Evolutionary conservation across 2,888 invertebrate species (phyloP), one percentile per base, ranked within the genome.

Genomic region (Dolichopus griseipennis): DNA sequence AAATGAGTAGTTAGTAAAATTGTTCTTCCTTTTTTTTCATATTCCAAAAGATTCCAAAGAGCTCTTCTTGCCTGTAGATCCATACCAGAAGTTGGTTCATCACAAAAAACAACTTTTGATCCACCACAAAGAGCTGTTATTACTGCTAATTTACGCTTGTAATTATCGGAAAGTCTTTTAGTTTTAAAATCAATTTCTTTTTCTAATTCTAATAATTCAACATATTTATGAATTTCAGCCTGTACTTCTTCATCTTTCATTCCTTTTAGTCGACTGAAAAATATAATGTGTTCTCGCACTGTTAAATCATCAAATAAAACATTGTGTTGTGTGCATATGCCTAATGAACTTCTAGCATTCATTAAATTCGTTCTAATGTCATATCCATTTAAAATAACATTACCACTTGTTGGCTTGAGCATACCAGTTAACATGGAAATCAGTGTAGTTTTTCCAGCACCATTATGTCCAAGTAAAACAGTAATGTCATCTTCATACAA

Each of bases 371-470:
- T 84, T 18, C 85, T 77, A 71, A 92, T 88, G 76, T 91, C 88
- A 75, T 85, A 86, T n/a, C 90, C 91, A 69, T 88, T 88, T 21
- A 93, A 83, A 62, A 84, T 81, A 0, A 91, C 90, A 15, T 88
- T 87, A 0, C 93, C 93, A 22, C 84, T 83, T 0, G 86, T 86
- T 4, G 87, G 86, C 33, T 86, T 84, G 69, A 88, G 83, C 81
- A 90, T 88, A 63, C 90, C 95, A 61, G 94, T 95, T 63, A 96
- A 81, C 90, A 96, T 95, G 0, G 93, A 92, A 85, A 96, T 94
- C 1, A 94, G 93, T 0, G 96, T 95, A 0, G 95, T 94, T 83
- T 96, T 96, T 12, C 95, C 95, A 65, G 95, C 95, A 4, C 96
- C 95, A 70, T 80, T 81, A 68, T 91, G 91, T 0, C 91, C 92